Evolutionary conservation across 2,113 vertebrate species (phyloP), one percentile per base, ranked within the genome.

Genomic region (Cryptotis parvus): DNA sequence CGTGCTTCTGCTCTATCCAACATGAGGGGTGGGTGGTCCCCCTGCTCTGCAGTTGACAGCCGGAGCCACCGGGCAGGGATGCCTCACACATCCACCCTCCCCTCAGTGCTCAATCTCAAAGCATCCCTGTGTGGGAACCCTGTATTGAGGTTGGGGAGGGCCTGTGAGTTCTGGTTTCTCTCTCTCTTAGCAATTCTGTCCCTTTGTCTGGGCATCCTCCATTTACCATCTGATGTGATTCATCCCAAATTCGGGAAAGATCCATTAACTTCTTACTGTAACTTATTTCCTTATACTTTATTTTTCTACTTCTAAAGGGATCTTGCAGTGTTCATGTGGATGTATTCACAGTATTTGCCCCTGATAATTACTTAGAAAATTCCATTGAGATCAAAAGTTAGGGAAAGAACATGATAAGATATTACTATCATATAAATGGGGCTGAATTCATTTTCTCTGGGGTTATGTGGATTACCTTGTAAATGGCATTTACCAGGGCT

Each of bases 341-440:
- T 68, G 18, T 55, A 12, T 84, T 90, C 11, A 43, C 9, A 9
- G 31, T 66, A 63, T n/a, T 81, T 81, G 3, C 27, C 26, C 2
- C 7, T 74, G 6, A 52, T 11, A 61, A 84, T 66, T 79, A 81
- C 49, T 79, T 65, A 55, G 74, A 31, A 92, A 90, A 88, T 20
- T 69, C 65, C 31, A 6, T 1, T 90, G 49, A 78, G 12, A 75
- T 93, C 35, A 79, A 68, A 95, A 87, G 12, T 87, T 75, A 87
- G 90, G 22, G 26, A 74, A 88, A 22, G 74, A 20, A 66, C 29
- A 91, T 33, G 87, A 31, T 63, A 61, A 78, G 95, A 83, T 75
- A 39, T 15, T 75, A n/a, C 6, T 73, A 2, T 37, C 85, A 65
- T 41, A 27, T 74, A 69, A 84, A 84, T 61, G 31, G 43, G 6